These are phyloP conservation scores for Ancistrus triradiatus DNA, from an alignment of 2,113 vertebrate species.

Conservation along the genomic window DNA sequence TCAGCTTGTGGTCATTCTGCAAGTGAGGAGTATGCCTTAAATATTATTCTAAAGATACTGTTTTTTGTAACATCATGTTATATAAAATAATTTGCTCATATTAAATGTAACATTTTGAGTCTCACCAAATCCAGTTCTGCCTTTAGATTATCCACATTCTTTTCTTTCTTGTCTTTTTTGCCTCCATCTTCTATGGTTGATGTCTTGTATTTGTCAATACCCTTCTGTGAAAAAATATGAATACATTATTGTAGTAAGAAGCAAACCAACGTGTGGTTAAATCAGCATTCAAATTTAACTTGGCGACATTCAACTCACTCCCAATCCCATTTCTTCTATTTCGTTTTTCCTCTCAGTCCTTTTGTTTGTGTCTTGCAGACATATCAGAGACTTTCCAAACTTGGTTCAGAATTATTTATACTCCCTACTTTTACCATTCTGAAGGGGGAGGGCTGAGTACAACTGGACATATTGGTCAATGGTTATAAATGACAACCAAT, in stretches of 20 bases:
- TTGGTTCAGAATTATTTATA: slow-evolving; percentile 9
- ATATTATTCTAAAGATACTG: slow-evolving; percentile 2
- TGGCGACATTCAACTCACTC: background rate
- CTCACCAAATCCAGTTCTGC: slow-evolving; percentile 33
- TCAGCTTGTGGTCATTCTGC: slow-evolving; percentile 96
- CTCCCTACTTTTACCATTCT: background rate
- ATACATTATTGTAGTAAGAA: too few relatives aligned
- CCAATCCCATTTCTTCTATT: slow-evolving; percentile 12
- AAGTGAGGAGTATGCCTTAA: slow-evolving; percentile 3
- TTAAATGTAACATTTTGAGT: background rate
- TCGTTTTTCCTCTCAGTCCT: background rate
- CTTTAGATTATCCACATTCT: slow-evolving; percentile 22
- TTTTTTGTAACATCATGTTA: too few relatives aligned
- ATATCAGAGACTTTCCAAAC: slow-evolving; percentile 4
- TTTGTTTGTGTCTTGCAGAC: slow-evolving; percentile 6
- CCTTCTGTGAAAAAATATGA: slow-evolving; percentile 4
- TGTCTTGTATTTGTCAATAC: slow-evolving; percentile 17
- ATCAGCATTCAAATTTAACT: background rate
- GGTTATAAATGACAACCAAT: slow-evolving; percentile 5
- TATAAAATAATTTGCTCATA: too few relatives aligned
- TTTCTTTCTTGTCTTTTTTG: background rate
- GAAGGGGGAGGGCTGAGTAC: slow-evolving; percentile 1
- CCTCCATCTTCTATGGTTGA: background rate
- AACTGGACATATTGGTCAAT: slow-evolving; percentile 1
- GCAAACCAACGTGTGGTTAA: too few relatives aligned